phyloP scores from a whole-genome alignment of 2,888 invertebrate genomes.

The Drosophila tanythrix region DNA sequence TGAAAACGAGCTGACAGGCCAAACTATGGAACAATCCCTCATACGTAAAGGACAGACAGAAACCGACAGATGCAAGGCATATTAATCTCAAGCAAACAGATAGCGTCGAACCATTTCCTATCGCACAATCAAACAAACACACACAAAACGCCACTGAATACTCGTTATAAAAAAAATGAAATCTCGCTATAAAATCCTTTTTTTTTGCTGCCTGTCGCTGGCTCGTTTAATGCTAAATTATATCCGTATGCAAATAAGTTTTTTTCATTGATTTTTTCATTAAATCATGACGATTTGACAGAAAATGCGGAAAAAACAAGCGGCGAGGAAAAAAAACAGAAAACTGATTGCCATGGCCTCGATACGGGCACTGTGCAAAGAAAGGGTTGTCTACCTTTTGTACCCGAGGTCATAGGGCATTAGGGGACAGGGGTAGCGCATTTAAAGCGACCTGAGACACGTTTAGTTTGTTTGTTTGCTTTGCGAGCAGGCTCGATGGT shows the following conservation, averaged over 20 bases:
- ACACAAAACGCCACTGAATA: slow-evolving; percentile 35
- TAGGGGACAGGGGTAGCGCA: slow-evolving; percentile 14
- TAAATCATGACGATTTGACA: slow-evolving; percentile 81
- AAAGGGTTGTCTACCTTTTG: slow-evolving; percentile 71
- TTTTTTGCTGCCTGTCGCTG: slow-evolving; percentile 56
- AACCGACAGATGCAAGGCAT: slow-evolving; percentile 81
- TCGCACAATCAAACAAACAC: slow-evolving; percentile 45
- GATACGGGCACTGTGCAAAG: slow-evolving; percentile 66
- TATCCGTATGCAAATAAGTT: slow-evolving; percentile 82
- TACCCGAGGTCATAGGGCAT: slow-evolving; percentile 43
- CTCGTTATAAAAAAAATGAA: slow-evolving; percentile 43
- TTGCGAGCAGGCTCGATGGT: slow-evolving; percentile 30
- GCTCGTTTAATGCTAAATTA: slow-evolving; percentile 81
- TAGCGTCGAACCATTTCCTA: slow-evolving; percentile 72
- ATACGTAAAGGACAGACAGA: slow-evolving; percentile 50
- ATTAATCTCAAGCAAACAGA: slow-evolving; percentile 83
- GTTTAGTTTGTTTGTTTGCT: slow-evolving; percentile 68
- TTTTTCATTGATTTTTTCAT: slow-evolving; percentile 78
- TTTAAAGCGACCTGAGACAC: slow-evolving; percentile 39
- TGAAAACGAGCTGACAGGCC: slow-evolving; percentile 57
- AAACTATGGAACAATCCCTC: slow-evolving; percentile 56
- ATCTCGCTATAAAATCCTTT: slow-evolving; percentile 70
- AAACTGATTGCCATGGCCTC: slow-evolving; percentile 52
- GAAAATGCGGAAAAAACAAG: slow-evolving; percentile 48
- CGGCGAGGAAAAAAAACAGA: slow-evolving; percentile 18